These are phyloP conservation scores for Cotesia glomerata DNA, from an alignment of 1,140 invertebrate species.

Conservation along the genomic window DNA sequence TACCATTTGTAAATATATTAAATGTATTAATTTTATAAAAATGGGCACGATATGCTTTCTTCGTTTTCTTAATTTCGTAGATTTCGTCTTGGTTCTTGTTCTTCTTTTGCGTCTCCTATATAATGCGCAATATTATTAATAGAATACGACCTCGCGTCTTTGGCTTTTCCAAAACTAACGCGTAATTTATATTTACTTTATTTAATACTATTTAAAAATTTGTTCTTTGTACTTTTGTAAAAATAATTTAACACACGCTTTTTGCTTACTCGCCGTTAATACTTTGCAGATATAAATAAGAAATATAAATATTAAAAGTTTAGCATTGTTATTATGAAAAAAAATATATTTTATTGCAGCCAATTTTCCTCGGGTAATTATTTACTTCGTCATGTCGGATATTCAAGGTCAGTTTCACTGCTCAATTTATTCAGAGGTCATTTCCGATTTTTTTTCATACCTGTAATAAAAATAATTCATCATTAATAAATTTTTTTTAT, in stretches of 20 bases:
- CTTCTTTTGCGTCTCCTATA: slow-evolving; percentile 28
- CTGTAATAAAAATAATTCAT: too few relatives aligned
- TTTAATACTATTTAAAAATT: background rate
- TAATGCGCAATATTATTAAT: slow-evolving; percentile 47
- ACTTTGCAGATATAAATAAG: background rate
- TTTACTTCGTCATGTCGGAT: slow-evolving; percentile 53
- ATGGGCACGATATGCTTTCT: slow-evolving; percentile 4
- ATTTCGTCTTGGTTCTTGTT: too few relatives aligned
- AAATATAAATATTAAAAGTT: background rate
- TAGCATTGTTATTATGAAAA: background rate
- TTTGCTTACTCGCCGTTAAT: background rate
- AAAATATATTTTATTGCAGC: slow-evolving; percentile 41
- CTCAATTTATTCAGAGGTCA: background rate
- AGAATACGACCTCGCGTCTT: slow-evolving; percentile 42
- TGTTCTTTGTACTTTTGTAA: background rate
- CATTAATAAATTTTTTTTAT: too few relatives aligned
- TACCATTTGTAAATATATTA: background rate
- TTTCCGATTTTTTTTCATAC: too few relatives aligned
- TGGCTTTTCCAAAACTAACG: slow-evolving; percentile 9
- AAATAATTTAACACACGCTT: background rate
- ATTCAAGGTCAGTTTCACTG: slow-evolving; percentile 47
- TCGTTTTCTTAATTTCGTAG: background rate
- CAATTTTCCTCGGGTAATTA: slow-evolving; percentile 28
- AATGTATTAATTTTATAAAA: slow-evolving; percentile 10
- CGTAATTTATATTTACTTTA: background rate